Evolutionary conservation across 2,888 invertebrate genomes (phyloP).

Genomic region (Gonocerus acuteangulatus): DNA sequence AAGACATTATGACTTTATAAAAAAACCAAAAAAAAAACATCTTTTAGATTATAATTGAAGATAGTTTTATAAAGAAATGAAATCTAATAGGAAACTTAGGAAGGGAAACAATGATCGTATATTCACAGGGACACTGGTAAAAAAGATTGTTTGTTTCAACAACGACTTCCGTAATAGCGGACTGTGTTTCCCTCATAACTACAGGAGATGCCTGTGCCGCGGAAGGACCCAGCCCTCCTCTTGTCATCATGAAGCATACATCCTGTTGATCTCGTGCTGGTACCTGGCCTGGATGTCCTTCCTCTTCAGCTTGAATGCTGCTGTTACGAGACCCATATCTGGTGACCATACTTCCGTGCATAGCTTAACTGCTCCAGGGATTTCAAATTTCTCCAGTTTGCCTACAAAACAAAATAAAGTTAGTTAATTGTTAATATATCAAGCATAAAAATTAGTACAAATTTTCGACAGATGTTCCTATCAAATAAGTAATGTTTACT

Average conservation of each 20-base stretch:
- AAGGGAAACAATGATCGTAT: background rate
- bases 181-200: slow-evolving; percentile 1
- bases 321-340: slow-evolving; percentile 93
- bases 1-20: no score
- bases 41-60: background rate
- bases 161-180: background rate
- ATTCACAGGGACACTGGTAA: background rate
- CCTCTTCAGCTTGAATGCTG: slow-evolving; percentile 94
- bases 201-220: slow-evolving; percentile 13
- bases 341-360: slow-evolving; percentile 94
- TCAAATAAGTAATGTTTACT: no score
- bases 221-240: slow-evolving; percentile 16
- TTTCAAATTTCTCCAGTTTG: slow-evolving; percentile 83
- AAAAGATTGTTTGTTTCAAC: background rate
- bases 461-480: no score
- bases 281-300: slow-evolving; percentile 92
- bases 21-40: background rate
- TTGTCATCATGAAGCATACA: slow-evolving; percentile 79
- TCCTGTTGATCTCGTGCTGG: slow-evolving; percentile 82
- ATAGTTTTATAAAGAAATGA: background rate
- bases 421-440: background rate
- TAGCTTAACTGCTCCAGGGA: slow-evolving; percentile 81
- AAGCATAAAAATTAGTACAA: background rate
- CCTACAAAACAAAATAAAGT: slow-evolving; percentile 49
- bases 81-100: background rate